Evolutionary conservation across 2,113 vertebrate genomes (phyloP).

Genomic region (Microcebus lehilahytsara): DNA sequence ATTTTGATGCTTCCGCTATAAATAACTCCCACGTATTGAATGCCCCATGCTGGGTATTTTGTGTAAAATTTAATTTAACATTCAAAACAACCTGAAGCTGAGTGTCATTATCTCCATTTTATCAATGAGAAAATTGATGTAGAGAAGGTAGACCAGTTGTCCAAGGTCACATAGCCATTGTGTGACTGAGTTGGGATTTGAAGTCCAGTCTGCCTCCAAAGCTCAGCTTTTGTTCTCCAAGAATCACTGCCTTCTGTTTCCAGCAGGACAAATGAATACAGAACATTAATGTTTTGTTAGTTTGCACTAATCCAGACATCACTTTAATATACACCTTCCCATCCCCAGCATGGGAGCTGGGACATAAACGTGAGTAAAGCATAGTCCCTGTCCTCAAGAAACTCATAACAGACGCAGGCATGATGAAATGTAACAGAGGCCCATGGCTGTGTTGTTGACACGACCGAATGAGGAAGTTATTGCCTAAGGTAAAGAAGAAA

Average conservation of each 20-base stretch:
- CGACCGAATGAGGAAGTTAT: neutral
- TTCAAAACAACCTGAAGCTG: neutral
- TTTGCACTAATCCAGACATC: neutral
- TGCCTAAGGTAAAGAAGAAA: neutral
- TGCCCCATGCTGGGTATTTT: neutral
- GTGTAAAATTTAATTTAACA: neutral
- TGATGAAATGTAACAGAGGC: neutral
- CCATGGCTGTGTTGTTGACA: neutral
- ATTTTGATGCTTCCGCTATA: neutral
- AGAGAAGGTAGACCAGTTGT: neutral
- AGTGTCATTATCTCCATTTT: neutral
- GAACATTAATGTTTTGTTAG: neutral
- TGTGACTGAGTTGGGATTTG: neutral
- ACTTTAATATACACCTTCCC: neutral
- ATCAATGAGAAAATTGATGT: neutral
- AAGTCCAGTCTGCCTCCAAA: neutral
- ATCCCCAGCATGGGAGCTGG: neutral
- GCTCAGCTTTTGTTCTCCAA: neutral
- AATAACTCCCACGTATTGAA: neutral
- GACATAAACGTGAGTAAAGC: neutral
- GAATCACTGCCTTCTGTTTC: neutral
- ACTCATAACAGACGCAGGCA: neutral
- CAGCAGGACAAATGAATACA: neutral
- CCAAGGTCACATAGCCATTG: neutral
- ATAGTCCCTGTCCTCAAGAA: neutral